Conservation (phyloP, 2,113 vertebrate genomes). For the Callocephalon fimbriatum region DNA sequence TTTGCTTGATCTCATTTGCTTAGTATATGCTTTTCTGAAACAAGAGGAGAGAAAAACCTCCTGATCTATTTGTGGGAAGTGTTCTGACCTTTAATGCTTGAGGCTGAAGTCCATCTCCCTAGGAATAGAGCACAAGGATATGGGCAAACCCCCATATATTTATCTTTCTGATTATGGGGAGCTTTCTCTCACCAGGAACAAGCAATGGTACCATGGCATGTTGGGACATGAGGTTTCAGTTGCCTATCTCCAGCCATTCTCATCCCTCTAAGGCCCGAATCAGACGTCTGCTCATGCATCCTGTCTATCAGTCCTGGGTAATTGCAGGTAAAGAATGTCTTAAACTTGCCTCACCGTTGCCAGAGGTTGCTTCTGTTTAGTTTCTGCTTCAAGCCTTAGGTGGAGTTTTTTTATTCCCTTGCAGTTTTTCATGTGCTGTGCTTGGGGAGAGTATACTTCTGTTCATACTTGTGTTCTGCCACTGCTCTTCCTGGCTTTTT, state of each 20-base stretch:
- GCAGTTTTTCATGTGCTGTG: not conserved
- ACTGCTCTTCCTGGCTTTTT: not conserved
- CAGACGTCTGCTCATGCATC: slow-evolving; percentile 95
- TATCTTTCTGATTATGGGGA: not conserved
- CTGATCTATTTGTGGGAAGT: not conserved
- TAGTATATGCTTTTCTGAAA: not conserved
- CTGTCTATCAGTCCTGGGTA: slow-evolving; percentile 94
- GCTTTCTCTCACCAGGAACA: slow-evolving; percentile 82
- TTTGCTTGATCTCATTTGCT: not conserved
- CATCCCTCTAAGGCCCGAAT: slow-evolving; percentile 93
- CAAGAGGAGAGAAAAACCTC: not conserved
- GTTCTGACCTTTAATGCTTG: not conserved
- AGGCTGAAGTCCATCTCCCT: not conserved
- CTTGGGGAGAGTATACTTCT: not conserved
- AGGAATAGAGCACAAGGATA: not conserved
- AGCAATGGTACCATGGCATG: slow-evolving; percentile 98
- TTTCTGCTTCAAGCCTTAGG: not conserved
- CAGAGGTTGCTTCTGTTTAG: not conserved
- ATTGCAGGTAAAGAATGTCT: slow-evolving; percentile 86
- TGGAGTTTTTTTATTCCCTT: not conserved
- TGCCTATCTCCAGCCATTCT: slow-evolving; percentile 96
- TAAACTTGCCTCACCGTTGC: not conserved
- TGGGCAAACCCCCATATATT: fast-evolving
- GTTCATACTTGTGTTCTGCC: not conserved
- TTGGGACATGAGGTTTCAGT: slow-evolving; percentile 99